These are phyloP conservation scores for Danio choprae DNA, from an alignment of 2,797 vertebrate species.

Conservation along the genomic window DNA sequence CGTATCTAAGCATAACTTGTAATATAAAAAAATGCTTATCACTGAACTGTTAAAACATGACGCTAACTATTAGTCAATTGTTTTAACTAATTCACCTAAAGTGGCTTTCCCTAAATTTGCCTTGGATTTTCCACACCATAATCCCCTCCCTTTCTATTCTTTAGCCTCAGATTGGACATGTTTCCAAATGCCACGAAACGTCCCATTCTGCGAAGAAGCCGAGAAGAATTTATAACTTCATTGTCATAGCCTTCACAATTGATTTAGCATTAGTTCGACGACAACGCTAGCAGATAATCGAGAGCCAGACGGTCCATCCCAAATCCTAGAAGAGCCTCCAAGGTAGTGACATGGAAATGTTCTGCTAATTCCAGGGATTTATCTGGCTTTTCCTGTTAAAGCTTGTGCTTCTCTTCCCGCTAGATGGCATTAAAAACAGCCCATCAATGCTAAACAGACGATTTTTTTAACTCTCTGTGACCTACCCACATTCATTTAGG, in stretches of 20 bases:
- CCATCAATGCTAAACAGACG: background rate
- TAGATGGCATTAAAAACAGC: conserved; percentile 36
- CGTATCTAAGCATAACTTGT: too few species aligned
- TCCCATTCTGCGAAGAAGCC: background rate
- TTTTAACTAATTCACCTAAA: too few species aligned
- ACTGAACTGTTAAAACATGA: too few species aligned
- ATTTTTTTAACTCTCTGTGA: background rate
- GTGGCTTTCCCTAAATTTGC: too few species aligned
- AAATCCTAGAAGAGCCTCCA: conserved; percentile 19
- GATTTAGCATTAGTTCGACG: background rate
- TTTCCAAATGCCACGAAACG: background rate
- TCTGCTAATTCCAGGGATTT: conserved; percentile 47
- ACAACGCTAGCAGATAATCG: conserved; percentile 7
- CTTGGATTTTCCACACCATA: background rate
- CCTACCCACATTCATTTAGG: conserved; percentile 7
- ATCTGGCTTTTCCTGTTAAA: conserved; percentile 23
- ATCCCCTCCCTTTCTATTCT: background rate
- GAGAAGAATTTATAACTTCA: background rate
- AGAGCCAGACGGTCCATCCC: conserved; percentile 3
- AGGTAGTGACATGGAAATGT: conserved; percentile 38
- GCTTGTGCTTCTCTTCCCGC: conserved; percentile 10
- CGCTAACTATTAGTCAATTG: too few species aligned
- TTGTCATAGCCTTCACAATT: background rate
- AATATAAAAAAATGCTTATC: too few species aligned
- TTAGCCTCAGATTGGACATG: too few species aligned